These are phyloP conservation scores for Mionectes macconnelli DNA, from an alignment of 2,113 vertebrate genomes.

Conservation along the genomic window DNA sequence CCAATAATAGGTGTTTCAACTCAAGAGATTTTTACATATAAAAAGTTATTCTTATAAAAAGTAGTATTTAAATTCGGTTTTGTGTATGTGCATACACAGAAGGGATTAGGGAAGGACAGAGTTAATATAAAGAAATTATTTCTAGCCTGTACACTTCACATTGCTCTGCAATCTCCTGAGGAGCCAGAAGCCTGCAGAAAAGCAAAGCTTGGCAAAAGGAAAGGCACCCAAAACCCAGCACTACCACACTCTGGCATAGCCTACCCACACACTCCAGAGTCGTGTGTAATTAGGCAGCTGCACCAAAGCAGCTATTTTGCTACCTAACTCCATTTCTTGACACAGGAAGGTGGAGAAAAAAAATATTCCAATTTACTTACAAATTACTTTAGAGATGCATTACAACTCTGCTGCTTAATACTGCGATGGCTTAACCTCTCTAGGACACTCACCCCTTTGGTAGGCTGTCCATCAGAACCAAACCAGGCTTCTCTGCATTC, in stretches of 20 bases:
- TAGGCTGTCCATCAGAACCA: not conserved
- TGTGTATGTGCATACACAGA: not conserved
- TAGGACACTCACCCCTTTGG: not conserved
- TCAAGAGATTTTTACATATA: not conserved
- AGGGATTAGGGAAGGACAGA: not conserved
- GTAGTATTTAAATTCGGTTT: not conserved
- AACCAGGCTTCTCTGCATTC: not conserved
- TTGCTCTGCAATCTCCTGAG: not conserved
- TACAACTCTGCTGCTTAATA: not conserved
- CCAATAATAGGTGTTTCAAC: not conserved
- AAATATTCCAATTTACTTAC: not conserved
- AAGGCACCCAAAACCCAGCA: not conserved
- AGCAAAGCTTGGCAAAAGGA: not conserved
- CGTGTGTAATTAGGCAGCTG: not conserved
- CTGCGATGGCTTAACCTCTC: not conserved
- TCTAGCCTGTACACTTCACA: not conserved
- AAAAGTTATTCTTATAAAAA: not conserved
- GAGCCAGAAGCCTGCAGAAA: not conserved
- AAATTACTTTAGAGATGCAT: not conserved
- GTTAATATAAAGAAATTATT: not conserved
- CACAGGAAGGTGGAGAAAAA: not conserved
- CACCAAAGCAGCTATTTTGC: not conserved
- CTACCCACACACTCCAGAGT: not conserved
- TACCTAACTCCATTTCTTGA: not conserved
- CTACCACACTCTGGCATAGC: not conserved